These are phyloP conservation scores for Oplegnathus fasciatus DNA, from an alignment of 2,113 vertebrate species.

Conservation along the genomic window DNA sequence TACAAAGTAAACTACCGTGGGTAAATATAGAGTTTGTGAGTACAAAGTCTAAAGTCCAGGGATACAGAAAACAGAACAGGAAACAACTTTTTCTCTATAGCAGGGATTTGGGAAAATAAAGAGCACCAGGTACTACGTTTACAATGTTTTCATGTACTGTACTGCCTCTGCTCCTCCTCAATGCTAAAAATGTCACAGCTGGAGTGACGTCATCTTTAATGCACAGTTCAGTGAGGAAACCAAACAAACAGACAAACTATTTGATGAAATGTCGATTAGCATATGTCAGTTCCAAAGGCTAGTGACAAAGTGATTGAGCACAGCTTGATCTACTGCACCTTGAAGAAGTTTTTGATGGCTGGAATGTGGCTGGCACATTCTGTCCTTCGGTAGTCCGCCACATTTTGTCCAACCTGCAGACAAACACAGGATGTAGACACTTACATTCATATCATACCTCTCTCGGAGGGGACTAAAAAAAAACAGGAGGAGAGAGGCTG, in stretches of 20 bases:
- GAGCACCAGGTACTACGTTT: neutral
- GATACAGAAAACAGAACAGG: neutral
- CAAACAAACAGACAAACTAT: neutral
- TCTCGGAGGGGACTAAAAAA: conserved; percentile 41
- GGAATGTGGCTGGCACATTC: conserved; percentile 86
- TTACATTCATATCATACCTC: conserved; percentile 58
- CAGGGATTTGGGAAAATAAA: conserved; percentile 24
- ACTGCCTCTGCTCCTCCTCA: neutral
- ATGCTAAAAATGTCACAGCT: conserved; percentile 5
- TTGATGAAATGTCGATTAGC: neutral
- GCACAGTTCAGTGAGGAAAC: neutral
- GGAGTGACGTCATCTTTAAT: conserved; percentile 3
- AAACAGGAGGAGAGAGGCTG: neutral
- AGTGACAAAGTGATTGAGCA: neutral
- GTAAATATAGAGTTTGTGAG: conserved; percentile 73
- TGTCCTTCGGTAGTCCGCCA: conserved; percentile 81
- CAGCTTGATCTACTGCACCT: conserved; percentile 76
- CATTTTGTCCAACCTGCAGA: conserved; percentile 87
- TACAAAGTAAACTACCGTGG: conserved; percentile 70
- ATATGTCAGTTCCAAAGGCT: neutral
- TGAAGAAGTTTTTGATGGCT: conserved; percentile 87
- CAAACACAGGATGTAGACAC: conserved; percentile 73
- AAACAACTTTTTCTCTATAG: neutral
- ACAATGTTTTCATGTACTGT: neutral
- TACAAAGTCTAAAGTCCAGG: conserved; percentile 26